Conservation (phyloP, 2,113 vertebrate species). For the Megaleporinus macrocephalus region DNA sequence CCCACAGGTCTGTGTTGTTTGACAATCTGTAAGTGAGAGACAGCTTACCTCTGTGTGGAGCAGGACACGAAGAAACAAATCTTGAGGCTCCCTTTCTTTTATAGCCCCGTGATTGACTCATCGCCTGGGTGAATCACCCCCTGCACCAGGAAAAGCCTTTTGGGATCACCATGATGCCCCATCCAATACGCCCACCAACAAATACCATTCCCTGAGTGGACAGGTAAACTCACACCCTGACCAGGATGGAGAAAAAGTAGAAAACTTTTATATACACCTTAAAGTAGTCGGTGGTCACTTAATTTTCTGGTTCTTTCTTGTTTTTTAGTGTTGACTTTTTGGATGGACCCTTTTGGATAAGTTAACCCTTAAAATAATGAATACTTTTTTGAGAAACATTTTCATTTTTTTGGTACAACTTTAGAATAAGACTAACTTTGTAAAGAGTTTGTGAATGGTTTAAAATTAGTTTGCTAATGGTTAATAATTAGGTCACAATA, state of each 20-base stretch:
- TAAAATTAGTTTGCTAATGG: too few relatives aligned
- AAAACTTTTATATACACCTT: background rate
- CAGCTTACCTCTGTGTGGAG: conserved; percentile 49
- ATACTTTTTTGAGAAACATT: too few relatives aligned
- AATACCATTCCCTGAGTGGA: background rate
- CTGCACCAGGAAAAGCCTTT: conserved; percentile 5
- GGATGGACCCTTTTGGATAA: too few relatives aligned
- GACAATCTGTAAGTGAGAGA: conserved; percentile 22
- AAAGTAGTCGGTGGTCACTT: background rate
- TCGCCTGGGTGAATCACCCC: conserved; percentile 39
- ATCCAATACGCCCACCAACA: background rate
- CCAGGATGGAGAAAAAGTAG: background rate
- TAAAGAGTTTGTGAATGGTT: too few relatives aligned
- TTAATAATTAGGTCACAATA: too few relatives aligned
- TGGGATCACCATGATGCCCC: background rate
- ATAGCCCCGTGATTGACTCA: conserved; percentile 45
- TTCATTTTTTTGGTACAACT: too few relatives aligned
- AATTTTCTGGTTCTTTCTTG: background rate
- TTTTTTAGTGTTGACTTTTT: background rate
- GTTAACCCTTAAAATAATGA: too few relatives aligned
- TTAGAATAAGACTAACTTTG: too few relatives aligned
- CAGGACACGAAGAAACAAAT: conserved; percentile 27
- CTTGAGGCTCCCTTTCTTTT: conserved; percentile 41
- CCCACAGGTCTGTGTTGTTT: background rate
- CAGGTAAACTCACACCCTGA: conserved; percentile 36